Base-by-base conservation (phyloP, 2,888 invertebrate genomes). In the Mesoligia furuncula region DNA sequence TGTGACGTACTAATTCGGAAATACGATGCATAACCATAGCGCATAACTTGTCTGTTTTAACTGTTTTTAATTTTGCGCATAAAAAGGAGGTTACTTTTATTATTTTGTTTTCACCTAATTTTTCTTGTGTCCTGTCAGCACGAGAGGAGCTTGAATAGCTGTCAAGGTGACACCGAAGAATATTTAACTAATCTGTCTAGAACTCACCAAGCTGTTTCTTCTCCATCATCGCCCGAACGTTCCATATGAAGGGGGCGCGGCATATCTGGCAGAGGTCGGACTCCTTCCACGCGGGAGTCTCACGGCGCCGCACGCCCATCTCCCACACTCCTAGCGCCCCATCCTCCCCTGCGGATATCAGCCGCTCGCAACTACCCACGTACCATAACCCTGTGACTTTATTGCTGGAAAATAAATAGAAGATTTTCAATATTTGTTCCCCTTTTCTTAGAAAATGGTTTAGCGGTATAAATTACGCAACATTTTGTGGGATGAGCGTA, bases 201-300 rank as follows among this genome's bases (percentile, higher is more conserved):
- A 61, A 81, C 89, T 81, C 81, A 97, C 97, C 97, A 74, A 99
- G 97, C 93, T 99, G 99, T 91, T 99, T 98, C 95, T 99, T 99
- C 95, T 99, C 99, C 98, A 99, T 99, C 99, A 99, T 99, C 20
- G 99, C 99, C 84, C 98, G 98, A 73, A 99, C 97, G 95, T 99
- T 99, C 99, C 99, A 99, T 95, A 99, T 99, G 97, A 99, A 99
- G 39, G 99, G 99, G 80, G 98, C 97, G 73, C 98, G 98, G 94
- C 99, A 99, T 79, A 99, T 97, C 97, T 99, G 98, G 94, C 99
- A 99, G 64, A 98, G 97, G 94, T 99, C 99, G 64, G 99, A 98
- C 93, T 99, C 99, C 85, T 98, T 98, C 99, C 99, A 99, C 82
- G 98, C 98, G 24, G 99, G 99, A 0, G 99, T 99, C 97, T 99